Conservation (phyloP, 2,888 invertebrate genomes). For the Hyposoter didymator region DNA sequence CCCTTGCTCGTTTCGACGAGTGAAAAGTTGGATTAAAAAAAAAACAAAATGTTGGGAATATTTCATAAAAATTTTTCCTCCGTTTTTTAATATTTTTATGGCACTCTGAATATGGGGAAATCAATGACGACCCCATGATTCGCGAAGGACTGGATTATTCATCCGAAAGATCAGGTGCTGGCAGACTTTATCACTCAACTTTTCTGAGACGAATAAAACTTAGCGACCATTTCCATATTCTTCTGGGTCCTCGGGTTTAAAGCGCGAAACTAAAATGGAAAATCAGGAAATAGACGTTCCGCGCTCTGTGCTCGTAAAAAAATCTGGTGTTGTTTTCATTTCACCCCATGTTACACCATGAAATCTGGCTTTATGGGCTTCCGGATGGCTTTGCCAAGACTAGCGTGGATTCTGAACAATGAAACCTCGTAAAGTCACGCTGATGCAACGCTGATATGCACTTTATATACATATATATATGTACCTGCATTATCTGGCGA, state of each 20-base stretch:
- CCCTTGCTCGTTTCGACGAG: not conserved
- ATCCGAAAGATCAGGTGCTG: not conserved
- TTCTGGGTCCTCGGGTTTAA: not conserved
- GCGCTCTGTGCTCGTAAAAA: constrained; percentile 15
- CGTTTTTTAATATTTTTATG: not conserved
- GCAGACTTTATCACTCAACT: not conserved
- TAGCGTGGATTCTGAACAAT: constrained; percentile 50
- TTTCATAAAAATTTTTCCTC: not conserved
- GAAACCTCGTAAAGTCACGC: constrained; percentile 54
- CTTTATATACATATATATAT: constrained; percentile 5
- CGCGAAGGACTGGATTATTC: not conserved
- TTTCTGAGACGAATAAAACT: not conserved
- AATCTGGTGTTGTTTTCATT: constrained; percentile 20
- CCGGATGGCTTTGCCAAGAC: constrained; percentile 16
- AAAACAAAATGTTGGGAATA: not conserved
- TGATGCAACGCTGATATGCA: constrained; percentile 21
- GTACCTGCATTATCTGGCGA: not conserved
- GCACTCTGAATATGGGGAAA: too few relatives aligned
- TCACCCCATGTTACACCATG: constrained; percentile 43
- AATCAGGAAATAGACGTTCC: constrained; percentile 3
- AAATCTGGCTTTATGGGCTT: constrained; percentile 48
- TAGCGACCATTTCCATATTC: not conserved
- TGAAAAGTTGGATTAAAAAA: not conserved
- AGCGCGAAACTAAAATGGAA: not conserved
- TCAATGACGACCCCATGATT: too few relatives aligned